Conservation (phyloP, 2,797 vertebrate genomes). For the Microctenopoma lineatum region DNA sequence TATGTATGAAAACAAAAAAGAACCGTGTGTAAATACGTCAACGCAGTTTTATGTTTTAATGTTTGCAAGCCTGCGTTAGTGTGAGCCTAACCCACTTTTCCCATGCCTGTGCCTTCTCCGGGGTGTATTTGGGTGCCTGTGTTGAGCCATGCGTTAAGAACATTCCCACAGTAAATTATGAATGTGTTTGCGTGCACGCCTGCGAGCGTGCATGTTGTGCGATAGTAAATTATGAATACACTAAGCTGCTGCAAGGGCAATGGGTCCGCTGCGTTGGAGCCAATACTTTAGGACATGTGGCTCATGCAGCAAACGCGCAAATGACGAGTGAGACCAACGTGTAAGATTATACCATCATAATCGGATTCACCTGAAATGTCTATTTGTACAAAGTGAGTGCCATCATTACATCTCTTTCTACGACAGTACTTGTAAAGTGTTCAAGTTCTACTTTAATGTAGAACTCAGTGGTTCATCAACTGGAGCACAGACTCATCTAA, state of each 20-base stretch:
- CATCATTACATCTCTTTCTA: neutral
- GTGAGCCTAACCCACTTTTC: conserved; percentile 43
- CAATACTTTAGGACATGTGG: conserved; percentile 50
- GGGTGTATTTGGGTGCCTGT: conserved; percentile 69
- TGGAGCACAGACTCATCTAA: neutral
- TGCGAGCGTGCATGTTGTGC: conserved; percentile 54
- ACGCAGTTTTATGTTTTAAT: conserved; percentile 22
- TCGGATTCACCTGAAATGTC: neutral
- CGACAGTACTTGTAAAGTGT: neutral
- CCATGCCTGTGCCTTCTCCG: conserved; percentile 43
- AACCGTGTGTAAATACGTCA: conserved; percentile 11
- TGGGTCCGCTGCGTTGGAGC: conserved; percentile 56
- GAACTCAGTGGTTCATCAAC: neutral
- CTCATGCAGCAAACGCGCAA: conserved; percentile 23
- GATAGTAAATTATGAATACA: conserved; percentile 79
- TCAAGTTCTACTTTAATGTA: conserved; percentile 17
- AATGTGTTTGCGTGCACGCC: conserved; percentile 64
- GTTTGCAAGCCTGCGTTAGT: conserved; percentile 9
- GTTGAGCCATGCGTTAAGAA: conserved; percentile 82
- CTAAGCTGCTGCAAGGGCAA: conserved; percentile 61
- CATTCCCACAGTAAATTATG: conserved; percentile 84
- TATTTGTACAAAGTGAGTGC: neutral
- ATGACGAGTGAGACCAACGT: conserved; percentile 18
- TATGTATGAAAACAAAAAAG: neutral
- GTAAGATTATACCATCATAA: conserved; percentile 2